Conservation (phyloP, 2,888 invertebrate genomes). For the Sesamia inferens region DNA sequence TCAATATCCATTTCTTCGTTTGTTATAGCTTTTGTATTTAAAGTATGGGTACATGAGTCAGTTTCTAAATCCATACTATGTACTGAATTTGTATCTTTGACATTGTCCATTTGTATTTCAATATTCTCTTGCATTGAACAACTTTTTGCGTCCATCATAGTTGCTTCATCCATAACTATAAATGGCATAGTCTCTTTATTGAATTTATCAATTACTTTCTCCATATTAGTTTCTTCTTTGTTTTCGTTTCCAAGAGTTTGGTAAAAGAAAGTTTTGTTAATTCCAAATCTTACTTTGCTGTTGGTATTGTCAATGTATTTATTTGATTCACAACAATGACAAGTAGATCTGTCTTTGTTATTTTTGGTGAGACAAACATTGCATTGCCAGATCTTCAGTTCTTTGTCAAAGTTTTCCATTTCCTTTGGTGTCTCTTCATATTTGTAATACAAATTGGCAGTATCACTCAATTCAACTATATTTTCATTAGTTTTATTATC, state of each 20-base stretch:
- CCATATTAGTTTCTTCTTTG: not conserved
- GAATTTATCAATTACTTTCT: not conserved
- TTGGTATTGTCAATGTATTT: conserved; percentile 35
- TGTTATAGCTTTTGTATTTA: not conserved
- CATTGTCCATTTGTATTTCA: conserved; percentile 29
- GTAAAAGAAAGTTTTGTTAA: conserved; percentile 34
- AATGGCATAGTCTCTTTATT: not conserved
- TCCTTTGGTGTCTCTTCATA: not conserved
- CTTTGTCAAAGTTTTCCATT: not conserved
- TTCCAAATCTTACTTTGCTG: conserved; percentile 58
- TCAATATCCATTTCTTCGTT: conserved; percentile 70
- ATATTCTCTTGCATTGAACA: conserved; percentile 13
- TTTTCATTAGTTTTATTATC: not conserved
- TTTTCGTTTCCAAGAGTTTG: not conserved
- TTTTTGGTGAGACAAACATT: conserved; percentile 73
- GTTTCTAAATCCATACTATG: conserved; percentile 50
- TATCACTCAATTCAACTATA: not conserved
- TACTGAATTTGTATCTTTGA: conserved; percentile 30
- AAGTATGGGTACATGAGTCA: not conserved
- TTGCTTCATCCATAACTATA: conserved; percentile 18
- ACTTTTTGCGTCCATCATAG: conserved; percentile 18
- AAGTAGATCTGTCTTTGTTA: conserved; percentile 64
- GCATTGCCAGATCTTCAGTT: conserved; percentile 71
- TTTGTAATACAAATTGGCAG: not conserved
- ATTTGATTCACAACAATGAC: conserved; percentile 74